These are phyloP conservation scores for Trypoxylon attenuatum DNA, from an alignment of 2,888 invertebrate genomes.

Conservation along the genomic window DNA sequence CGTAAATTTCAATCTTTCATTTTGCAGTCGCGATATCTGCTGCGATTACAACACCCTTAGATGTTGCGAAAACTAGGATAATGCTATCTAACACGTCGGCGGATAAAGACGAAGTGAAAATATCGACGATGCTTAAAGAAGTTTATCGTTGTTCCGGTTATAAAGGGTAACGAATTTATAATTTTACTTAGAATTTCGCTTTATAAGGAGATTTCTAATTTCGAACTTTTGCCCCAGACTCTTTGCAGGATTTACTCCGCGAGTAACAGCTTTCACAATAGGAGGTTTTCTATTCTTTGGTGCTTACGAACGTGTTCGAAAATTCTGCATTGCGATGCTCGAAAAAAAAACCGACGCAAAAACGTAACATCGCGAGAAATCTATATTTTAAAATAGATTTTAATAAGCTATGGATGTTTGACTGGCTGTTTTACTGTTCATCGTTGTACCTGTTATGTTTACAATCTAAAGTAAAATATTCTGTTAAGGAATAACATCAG, in stretches of 20 bases:
- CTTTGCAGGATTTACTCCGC: conserved; percentile 90
- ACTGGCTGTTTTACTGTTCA: no score
- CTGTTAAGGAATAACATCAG: no score
- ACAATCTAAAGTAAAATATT: no score
- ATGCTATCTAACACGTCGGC: conserved; percentile 87
- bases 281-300: conserved; percentile 98
- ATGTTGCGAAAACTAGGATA: conserved; percentile 97
- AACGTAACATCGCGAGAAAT: not conserved
- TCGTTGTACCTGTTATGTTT: no score
- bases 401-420: no score
- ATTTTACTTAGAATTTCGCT: conserved; percentile 27
- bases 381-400: not conserved
- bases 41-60: conserved; percentile 93
- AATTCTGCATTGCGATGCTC: conserved; percentile 32
- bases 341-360: not conserved
- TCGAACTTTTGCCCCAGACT: conserved; percentile 78
- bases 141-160: conserved; percentile 83
- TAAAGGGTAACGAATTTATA: conserved; percentile 77
- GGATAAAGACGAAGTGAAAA: conserved; percentile 72
- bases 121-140: conserved; percentile 76
- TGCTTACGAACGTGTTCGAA: conserved; percentile 85
- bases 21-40: conserved; percentile 86
- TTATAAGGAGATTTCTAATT: not conserved
- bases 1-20: not conserved
- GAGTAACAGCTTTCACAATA: conserved; percentile 90